Conservation (phyloP, 2,113 vertebrate species). For the Callaeas wilsoni region DNA sequence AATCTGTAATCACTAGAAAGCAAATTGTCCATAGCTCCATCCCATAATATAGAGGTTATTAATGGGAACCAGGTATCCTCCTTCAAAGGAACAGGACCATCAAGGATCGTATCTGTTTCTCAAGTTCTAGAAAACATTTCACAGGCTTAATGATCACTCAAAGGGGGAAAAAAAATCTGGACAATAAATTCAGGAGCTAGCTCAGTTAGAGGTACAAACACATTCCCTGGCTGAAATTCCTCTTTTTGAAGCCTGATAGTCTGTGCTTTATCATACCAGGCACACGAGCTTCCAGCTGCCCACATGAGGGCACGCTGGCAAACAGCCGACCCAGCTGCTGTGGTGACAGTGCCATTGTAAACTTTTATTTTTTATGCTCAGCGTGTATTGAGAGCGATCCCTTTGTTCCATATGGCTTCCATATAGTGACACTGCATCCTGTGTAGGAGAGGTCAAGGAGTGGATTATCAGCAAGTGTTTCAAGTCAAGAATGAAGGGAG, state of each 20-base stretch:
- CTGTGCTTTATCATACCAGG: background rate
- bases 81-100: conserved; percentile 40
- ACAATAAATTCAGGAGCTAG: conserved; percentile 20
- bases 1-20: conserved; percentile 42
- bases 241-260: background rate
- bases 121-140: conserved; percentile 36
- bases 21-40: conserved; percentile 39
- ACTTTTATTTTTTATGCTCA: conserved; percentile 3
- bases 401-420: conserved; percentile 62
- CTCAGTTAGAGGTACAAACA: background rate
- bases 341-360: conserved; percentile 20
- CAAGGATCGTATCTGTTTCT: conserved; percentile 12
- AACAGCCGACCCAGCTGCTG: conserved; percentile 15
- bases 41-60: background rate
- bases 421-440: conserved; percentile 46
- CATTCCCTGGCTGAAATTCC: background rate
- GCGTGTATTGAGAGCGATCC: background rate
- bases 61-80: conserved; percentile 59
- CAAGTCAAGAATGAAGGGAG: conserved; percentile 52
- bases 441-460: conserved; percentile 48
- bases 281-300: conserved; percentile 1
- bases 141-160: conserved; percentile 12
- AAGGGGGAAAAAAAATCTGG: background rate
- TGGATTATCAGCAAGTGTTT: conserved; percentile 59
- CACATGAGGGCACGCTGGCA: conserved; percentile 25